A percentile compares a stretch with the other conserved stretches of the same genome.
phyloP scores from a whole-genome alignment of 2,888 invertebrate genomes.

The Cordilura impudica region DNA sequence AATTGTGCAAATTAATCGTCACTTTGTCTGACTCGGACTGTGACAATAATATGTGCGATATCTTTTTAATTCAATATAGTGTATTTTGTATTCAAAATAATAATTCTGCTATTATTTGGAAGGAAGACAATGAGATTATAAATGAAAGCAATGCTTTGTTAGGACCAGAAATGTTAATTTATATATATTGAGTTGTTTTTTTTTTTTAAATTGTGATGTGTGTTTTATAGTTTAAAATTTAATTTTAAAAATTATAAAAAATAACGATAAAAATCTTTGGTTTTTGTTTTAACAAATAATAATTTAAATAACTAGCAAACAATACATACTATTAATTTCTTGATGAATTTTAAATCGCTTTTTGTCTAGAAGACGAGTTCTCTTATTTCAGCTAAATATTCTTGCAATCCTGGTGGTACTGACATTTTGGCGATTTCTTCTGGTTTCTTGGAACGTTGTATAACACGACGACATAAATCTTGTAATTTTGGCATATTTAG shows the following conservation, averaged over 20 bases:
- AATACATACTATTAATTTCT: constrained; percentile 33
- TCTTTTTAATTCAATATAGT: neutral
- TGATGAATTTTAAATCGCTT: neutral
- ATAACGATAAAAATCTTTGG: constrained; percentile 50
- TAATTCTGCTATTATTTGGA: constrained; percentile 6
- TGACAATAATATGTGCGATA: neutral
- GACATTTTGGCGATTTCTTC: constrained; percentile 85
- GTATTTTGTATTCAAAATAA: neutral
- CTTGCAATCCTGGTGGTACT: constrained; percentile 80
- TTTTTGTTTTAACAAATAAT: constrained; percentile 14
- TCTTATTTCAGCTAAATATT: constrained; percentile 79
- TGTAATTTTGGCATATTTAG: constrained; percentile 85
- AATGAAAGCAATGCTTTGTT: constrained; percentile 36
- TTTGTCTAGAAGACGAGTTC: constrained; percentile 73
- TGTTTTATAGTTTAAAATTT: neutral
- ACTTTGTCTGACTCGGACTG: constrained; percentile 11
- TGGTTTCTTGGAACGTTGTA: constrained; percentile 81
- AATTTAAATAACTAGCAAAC: constrained; percentile 10
- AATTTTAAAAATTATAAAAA: neutral
- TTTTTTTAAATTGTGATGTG: constrained; percentile 17
- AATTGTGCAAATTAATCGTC: neutral
- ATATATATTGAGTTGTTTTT: neutral
- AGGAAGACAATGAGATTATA: constrained; percentile 49
- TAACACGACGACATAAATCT: constrained; percentile 86
- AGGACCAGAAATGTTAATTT: constrained; percentile 16